phyloP scores from a whole-genome alignment of 2,797 vertebrate species.

The Sandelia bainsii region DNA sequence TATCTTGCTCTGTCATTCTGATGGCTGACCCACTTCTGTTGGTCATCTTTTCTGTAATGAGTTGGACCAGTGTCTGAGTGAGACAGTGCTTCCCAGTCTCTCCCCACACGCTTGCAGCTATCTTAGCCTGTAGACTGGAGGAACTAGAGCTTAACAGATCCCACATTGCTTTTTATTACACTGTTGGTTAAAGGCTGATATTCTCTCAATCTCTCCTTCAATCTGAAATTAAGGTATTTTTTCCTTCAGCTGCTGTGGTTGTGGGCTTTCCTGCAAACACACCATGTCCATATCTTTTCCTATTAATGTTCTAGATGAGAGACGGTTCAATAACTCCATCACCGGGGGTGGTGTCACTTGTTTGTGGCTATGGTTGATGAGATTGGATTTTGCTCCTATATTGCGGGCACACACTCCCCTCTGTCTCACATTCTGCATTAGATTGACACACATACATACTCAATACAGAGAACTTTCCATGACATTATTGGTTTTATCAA shows the following conservation, averaged over 20 bases:
- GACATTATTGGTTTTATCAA: slow-evolving; percentile 77
- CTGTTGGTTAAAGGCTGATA: slow-evolving; percentile 33
- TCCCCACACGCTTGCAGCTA: slow-evolving; percentile 50
- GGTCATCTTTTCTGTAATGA: slow-evolving; percentile 72
- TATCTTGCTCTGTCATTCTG: slow-evolving; percentile 51
- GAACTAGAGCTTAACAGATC: slow-evolving; percentile 72
- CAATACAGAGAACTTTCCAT: slow-evolving; percentile 65
- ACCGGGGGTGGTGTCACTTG: slow-evolving; percentile 61
- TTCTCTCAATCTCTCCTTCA: slow-evolving; percentile 30
- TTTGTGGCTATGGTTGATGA: slow-evolving; percentile 58
- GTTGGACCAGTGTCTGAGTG: slow-evolving; percentile 44
- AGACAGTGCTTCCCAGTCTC: slow-evolving; percentile 44
- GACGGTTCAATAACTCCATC: slow-evolving; percentile 61
- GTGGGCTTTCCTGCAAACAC: slow-evolving; percentile 23
- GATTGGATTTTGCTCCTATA: slow-evolving; percentile 69
- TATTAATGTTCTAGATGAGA: slow-evolving; percentile 30
- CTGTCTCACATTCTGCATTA: slow-evolving; percentile 38
- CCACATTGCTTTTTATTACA: slow-evolving; percentile 48
- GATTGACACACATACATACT: slow-evolving; percentile 14
- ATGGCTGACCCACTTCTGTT: slow-evolving; percentile 75
- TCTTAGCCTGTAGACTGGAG: slow-evolving; percentile 53
- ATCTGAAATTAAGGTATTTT: slow-evolving; percentile 24
- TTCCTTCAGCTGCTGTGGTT: slow-evolving; percentile 37
- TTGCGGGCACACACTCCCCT: slow-evolving; percentile 50
- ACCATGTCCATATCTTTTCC: slow-evolving; percentile 11